These are phyloP conservation scores for Carabus problematicus DNA, from an alignment of 2,888 invertebrate genomes.

Conservation along the genomic window DNA sequence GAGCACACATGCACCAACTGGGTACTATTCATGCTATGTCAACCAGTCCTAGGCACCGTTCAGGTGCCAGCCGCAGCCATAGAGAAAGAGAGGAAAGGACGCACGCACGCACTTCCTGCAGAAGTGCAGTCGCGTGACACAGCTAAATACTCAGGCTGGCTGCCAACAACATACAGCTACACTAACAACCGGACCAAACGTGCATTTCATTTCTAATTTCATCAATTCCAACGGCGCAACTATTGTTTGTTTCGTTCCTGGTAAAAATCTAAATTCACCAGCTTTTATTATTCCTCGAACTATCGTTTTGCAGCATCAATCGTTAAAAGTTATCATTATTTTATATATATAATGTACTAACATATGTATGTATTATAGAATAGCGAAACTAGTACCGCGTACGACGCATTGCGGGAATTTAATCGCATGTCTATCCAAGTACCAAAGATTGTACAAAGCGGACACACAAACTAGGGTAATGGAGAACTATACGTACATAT, in stretches of 20 bases:
- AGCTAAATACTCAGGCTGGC: not conserved
- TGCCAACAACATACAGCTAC: not conserved
- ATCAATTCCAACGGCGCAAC: too few relatives aligned
- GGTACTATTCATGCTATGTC: constrained; percentile 7
- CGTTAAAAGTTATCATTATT: too few relatives aligned
- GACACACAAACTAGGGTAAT: constrained; percentile 14
- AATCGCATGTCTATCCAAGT: constrained; percentile 23
- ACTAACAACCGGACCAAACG: not conserved
- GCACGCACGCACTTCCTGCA: constrained; percentile 24
- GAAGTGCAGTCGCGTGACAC: constrained; percentile 28
- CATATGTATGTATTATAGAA: too few relatives aligned
- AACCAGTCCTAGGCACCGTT: not conserved
- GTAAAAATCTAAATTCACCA: too few relatives aligned
- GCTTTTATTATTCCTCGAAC: too few relatives aligned
- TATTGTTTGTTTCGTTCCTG: too few relatives aligned
- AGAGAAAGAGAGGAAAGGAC: not conserved
- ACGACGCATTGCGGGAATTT: too few relatives aligned
- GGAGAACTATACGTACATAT: constrained; percentile 26
- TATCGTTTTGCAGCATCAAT: too few relatives aligned
- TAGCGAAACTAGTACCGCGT: too few relatives aligned
- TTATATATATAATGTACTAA: too few relatives aligned
- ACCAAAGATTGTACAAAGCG: too few relatives aligned
- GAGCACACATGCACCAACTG: not conserved
- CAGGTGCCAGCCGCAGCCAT: constrained; percentile 6
- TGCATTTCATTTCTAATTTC: not conserved